Evolutionary conservation across 2,797 vertebrate species (phyloP), one percentile per base, ranked within the genome.

Genomic region (Chloroceryle inda): DNA sequence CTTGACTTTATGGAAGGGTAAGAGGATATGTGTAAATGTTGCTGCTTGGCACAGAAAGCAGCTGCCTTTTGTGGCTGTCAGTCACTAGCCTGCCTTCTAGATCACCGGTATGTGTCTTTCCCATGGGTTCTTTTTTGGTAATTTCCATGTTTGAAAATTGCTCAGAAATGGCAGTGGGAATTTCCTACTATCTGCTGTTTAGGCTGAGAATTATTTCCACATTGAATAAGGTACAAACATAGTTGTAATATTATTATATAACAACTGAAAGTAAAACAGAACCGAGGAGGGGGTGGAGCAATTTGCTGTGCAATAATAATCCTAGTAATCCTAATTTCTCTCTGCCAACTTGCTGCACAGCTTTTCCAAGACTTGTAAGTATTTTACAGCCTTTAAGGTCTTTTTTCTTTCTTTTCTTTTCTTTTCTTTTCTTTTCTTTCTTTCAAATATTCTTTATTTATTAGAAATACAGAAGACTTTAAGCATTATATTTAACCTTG

Each of bases 211-310:
- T 42, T 67, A 42, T 76, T 85, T 58, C 64, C 62, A 64, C 24
- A 1, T 5, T n/a, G 27, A 6, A 33, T 31, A 50, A 49, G 10
- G 42, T 26, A 62, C 11, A 62, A 64, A 53, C 23, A 17, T 31
- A 90, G 69, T 22, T 21, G 42, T 49, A 4, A 4, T 13, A 14
- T 37, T 47, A 66, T 90, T 92, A 71, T 59, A 10, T 78, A 88
- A 76, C 81, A 85, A 96, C 59, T 73, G 96, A 97, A 97, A 97
- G 96, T 91, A 89, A 94, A 96, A 95, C 19, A 42, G 87, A 62
- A 44, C 1, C 7, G 14, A 71, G 83, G 7, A 64, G 80, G 71
- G 85, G 80, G 80, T 44, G 92, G 94, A 94, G 92, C 89, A 0
- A 0, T 84, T 38, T 22, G 53, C 33, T n/a, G 40, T 40, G 40